These are phyloP conservation scores for Drosophila acutilabella DNA, from an alignment of 2,888 invertebrate genomes.

Conservation along the genomic window DNA sequence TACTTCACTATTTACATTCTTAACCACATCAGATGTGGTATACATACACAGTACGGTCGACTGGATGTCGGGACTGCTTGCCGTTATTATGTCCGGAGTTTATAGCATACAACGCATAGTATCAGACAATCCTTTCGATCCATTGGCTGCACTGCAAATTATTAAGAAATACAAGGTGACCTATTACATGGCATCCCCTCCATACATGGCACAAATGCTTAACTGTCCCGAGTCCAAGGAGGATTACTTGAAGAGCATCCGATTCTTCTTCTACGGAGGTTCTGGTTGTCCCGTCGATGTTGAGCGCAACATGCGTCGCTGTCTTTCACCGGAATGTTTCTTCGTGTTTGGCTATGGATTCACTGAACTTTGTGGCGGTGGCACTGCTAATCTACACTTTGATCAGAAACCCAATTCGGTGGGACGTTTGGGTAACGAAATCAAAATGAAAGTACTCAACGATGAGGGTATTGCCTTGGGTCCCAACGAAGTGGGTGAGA, in stretches of 20 bases:
- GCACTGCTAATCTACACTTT: not conserved
- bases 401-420: slow-evolving; percentile 13
- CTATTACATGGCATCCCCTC: not conserved
- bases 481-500: slow-evolving; percentile 68
- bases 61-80: not conserved
- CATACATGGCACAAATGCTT: slow-evolving; percentile 1
- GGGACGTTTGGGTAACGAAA: slow-evolving; percentile 22
- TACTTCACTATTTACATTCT: no score
- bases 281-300: not conserved
- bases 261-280: slow-evolving; percentile 1
- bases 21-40: slow-evolving; percentile 6
- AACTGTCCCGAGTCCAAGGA: slow-evolving; percentile 5
- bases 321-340: not conserved
- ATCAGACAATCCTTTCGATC: slow-evolving; percentile 5
- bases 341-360: slow-evolving; percentile 3
- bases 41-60: slow-evolving; percentile 5
- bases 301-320: not conserved
- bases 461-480: slow-evolving; percentile 59
- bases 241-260: not conserved
- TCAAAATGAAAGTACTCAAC: slow-evolving; percentile 68
- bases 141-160: not conserved
- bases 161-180: slow-evolving; percentile 16
- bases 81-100: not conserved
- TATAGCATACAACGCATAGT: slow-evolving; percentile 5
- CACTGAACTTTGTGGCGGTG: not conserved